Evolutionary conservation across 53 echinoderm and acorn worm genomes (phyloP).

Genomic region (Paracentrotus lividus): DNA sequence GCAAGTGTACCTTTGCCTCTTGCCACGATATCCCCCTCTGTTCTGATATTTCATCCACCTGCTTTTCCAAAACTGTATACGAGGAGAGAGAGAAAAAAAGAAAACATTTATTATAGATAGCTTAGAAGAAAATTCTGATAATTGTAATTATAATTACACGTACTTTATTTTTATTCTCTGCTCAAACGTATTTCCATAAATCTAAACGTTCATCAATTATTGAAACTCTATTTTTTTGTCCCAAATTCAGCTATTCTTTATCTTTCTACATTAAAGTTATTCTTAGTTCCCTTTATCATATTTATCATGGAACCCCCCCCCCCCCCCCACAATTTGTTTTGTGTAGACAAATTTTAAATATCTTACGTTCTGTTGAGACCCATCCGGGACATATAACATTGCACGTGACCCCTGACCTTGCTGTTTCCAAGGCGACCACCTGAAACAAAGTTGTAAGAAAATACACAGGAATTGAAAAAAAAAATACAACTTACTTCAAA

Average conservation of each 20-base stretch:
- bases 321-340: too few relatives aligned
- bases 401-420: constrained; percentile 79
- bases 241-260: too few relatives aligned
- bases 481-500: too few relatives aligned
- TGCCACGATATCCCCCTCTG: constrained; percentile 55
- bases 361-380: constrained; percentile 81
- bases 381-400: constrained; percentile 83
- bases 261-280: too few relatives aligned
- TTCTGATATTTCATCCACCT: constrained; percentile 63
- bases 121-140: too few relatives aligned
- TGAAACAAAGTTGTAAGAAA: neutral
- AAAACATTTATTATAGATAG: neutral
- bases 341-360: neutral
- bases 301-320: neutral
- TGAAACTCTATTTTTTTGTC: too few relatives aligned
- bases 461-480: neutral
- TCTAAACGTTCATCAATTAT: too few relatives aligned
- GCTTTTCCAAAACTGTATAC: constrained; percentile 73
- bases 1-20: constrained; percentile 76
- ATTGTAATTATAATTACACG: too few relatives aligned
- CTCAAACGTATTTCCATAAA: too few relatives aligned
- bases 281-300: too few relatives aligned
- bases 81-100: neutral
- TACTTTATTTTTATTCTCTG: too few relatives aligned
- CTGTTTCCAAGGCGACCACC: constrained; percentile 79